Base-by-base conservation (phyloP, 2,888 invertebrate genomes). In the Eremobia ochroleuca region DNA sequence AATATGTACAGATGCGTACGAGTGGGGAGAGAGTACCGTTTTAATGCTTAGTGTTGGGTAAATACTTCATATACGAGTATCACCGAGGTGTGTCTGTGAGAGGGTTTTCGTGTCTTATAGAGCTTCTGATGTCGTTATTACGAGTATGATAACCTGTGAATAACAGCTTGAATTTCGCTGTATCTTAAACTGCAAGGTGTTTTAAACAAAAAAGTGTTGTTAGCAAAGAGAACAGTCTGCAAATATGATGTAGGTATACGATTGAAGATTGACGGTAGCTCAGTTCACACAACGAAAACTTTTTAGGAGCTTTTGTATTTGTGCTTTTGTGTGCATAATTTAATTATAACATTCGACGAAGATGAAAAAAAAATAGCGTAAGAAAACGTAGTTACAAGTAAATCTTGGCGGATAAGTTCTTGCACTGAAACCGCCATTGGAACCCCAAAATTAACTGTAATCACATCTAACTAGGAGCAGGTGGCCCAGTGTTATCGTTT, bases 1-100 rank as follows among this genome's bases (percentile, higher is more conserved):
- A 69, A 84, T 58, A 59, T 25, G 64, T 79, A 59, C 61, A 70
- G 34, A 80, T 85, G 73, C 55, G 81, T 73, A 37, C 13, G 28
- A 70, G 55, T 61, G 49, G 73, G 25, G 34, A 34, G 55, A 52
- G 28, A 46, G 8, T 55, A 66, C 46, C 18, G 37, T 73, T 28
- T 49, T 37, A 37, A 25, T 58, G 18, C 37, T 67, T 18, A 31
- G n/a, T 52, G 25, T 34, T 9, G 25, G 70, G 25, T 46, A n/a
- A 34, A 49, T 64, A 68, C 34, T 6, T 55, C 34, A 34, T 34
- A 21, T 21, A n/a, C n/a, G n/a, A n/a, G n/a, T n/a, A 68, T 58
- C 59, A 58, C n/a, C 6, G 13, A 25, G 18, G 11, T 34, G n/a
- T 59, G n/a, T n/a, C 11, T 11, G 65, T 21, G n/a, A 37, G 18